Base-by-base conservation (phyloP, 2,113 vertebrate genomes). In the Harpagus bidentatus region DNA sequence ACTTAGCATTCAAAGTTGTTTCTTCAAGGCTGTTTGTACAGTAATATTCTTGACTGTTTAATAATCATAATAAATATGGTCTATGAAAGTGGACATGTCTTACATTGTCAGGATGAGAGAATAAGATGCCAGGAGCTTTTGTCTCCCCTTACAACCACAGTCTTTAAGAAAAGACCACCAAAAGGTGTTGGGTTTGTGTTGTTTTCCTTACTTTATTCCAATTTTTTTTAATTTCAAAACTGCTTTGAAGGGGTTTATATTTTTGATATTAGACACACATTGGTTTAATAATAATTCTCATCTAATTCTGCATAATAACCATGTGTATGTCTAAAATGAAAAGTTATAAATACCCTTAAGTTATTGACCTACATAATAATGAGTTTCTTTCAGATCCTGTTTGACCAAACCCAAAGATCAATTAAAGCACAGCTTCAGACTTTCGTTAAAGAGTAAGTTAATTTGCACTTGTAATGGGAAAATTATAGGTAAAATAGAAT, bases 401-500 rank as follows among this genome's bases (percentile, higher is more conserved):
- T 99, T 96, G 99, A 99, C 97, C 99, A 99, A 97, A 99, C 99
- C 81, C 99, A 99, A 97, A 99, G 99, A 98, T 99, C 99, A 47
- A 99, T 99, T 97, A 99, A 99, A 98, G 98, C 98, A 55, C 99
- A 99, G 62, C 99, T 99, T 97, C 99, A 99, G 96, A 98, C 98
- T 34, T 99, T 99, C 56, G 98, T 99, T 63, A 99, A 99, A 99
- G 99, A 99, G 99, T 99, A 98, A 99, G 99, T 99, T 58, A 71
- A 69, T 71, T 90, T 93, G 36, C 9, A 67, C 9, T 88, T 86
- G 10, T 53, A 48, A n/a, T 69, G 38, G 32, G 56, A 71, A 77
- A 82, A 69, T 53, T 16, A 9, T 11, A 29, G 10, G 9, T 73
- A 59, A 69, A 84, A 25, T 26, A 16, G 14, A 53, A 20, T 72